These are phyloP conservation scores for Microdon myrmicae DNA, from an alignment of 2,888 invertebrate species.

Conservation along the genomic window DNA sequence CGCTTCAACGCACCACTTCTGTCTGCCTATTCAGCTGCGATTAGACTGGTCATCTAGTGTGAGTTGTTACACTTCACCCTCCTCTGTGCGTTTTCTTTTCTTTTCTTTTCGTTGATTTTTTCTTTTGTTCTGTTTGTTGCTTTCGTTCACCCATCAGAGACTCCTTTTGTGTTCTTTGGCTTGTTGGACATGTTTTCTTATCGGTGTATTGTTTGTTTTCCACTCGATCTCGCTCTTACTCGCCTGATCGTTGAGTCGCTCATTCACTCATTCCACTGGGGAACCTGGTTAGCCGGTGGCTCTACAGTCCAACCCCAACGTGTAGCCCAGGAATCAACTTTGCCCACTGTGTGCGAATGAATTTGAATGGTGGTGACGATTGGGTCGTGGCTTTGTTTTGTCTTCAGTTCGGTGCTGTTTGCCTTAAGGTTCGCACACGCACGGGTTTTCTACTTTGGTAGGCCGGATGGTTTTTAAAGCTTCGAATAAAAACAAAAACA, in stretches of 20 bases:
- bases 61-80: constrained; percentile 42
- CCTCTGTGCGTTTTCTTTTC: constrained; percentile 1
- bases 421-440: constrained; percentile 66
- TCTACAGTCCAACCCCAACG: constrained; percentile 41
- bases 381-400: constrained; percentile 51
- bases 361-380: constrained; percentile 52
- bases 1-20: constrained; percentile 22
- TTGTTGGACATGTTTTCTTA: constrained; percentile 38
- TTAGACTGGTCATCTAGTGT: constrained; percentile 39
- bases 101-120: too few relatives aligned
- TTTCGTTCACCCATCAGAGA: constrained; percentile 23
- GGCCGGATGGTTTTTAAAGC: constrained; percentile 15
- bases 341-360: constrained; percentile 51
- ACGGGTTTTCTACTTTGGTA: constrained; percentile 43
- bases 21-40: constrained; percentile 43
- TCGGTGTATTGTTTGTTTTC: too few relatives aligned
- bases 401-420: constrained; percentile 67
- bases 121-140: neutral
- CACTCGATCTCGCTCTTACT: constrained; percentile 30
- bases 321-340: constrained; percentile 42
- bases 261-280: neutral
- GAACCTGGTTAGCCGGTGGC: constrained; percentile 27
- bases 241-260: neutral
- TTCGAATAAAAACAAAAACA: constrained; percentile 34
- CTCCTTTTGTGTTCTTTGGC: constrained; percentile 42